Conservation (phyloP, 2,113 vertebrate genomes). For the Corvus moneduloides region DNA sequence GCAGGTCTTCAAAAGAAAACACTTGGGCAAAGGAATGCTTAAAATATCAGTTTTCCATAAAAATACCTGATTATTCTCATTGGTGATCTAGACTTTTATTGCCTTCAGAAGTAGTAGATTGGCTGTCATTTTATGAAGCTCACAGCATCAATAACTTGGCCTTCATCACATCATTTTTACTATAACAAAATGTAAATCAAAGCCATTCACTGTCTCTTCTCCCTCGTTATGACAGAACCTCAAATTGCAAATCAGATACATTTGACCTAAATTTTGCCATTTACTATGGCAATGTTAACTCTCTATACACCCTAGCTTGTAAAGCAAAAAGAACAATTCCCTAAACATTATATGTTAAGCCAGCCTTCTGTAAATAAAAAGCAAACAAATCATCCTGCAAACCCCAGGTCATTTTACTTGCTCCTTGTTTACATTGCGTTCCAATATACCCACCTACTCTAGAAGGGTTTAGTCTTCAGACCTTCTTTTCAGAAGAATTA, state of each 20-base stretch:
- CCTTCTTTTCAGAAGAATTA: conserved; percentile 9
- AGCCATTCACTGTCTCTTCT: not conserved
- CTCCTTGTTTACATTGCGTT: not conserved
- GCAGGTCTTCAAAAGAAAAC: not conserved
- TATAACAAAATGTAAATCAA: not conserved
- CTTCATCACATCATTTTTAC: not conserved
- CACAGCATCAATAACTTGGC: not conserved
- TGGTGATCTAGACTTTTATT: not conserved
- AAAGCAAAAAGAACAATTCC: not conserved
- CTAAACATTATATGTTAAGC: not conserved
- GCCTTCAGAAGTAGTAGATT: not conserved
- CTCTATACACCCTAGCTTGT: not conserved
- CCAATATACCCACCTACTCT: not conserved
- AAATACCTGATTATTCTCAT: not conserved
- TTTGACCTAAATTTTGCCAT: not conserved
- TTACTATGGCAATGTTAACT: not conserved
- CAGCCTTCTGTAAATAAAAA: not conserved
- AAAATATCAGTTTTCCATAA: not conserved
- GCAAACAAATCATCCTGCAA: not conserved
- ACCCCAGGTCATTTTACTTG: not conserved
- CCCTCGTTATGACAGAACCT: not conserved
- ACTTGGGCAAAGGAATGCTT: not conserved
- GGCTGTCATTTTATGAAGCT: not conserved
- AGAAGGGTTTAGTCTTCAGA: not conserved
- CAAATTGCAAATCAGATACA: not conserved